phyloP scores from a whole-genome alignment of 2,888 invertebrate species.

The Pseudococcus viburni region DNA sequence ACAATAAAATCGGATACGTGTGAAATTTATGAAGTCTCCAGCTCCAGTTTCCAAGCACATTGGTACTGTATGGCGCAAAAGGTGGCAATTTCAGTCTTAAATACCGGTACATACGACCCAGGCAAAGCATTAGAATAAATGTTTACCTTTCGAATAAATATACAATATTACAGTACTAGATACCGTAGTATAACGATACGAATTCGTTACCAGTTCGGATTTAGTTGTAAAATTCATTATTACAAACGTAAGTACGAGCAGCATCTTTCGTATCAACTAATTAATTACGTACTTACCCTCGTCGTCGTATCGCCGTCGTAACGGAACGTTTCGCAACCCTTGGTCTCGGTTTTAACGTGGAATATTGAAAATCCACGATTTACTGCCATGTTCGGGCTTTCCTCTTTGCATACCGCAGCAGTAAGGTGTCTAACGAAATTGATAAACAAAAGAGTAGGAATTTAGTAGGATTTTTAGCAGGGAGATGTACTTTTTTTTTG shows the following conservation, averaged over 20 bases:
- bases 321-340: background rate
- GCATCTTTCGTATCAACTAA: conserved; percentile 25
- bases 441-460: too few species aligned
- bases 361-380: conserved; percentile 33
- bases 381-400: background rate
- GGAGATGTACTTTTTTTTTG: too few species aligned
- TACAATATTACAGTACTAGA: background rate
- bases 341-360: background rate
- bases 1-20: background rate
- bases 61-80: background rate
- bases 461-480: too few species aligned
- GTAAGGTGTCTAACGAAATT: too few species aligned
- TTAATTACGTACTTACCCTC: conserved; percentile 43
- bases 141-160: conserved; percentile 38
- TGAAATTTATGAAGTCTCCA: background rate
- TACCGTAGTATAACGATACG: background rate
- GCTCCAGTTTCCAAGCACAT: background rate
- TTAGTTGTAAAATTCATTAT: conserved; percentile 24
- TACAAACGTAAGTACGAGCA: background rate
- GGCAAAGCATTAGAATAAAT: background rate
- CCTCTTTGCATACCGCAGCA: background rate
- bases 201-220: background rate
- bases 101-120: background rate
- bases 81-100: background rate
- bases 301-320: background rate